Evolutionary conservation across 1,140 invertebrate genomes (phyloP).

Genomic region (Antheraea mylitta): DNA sequence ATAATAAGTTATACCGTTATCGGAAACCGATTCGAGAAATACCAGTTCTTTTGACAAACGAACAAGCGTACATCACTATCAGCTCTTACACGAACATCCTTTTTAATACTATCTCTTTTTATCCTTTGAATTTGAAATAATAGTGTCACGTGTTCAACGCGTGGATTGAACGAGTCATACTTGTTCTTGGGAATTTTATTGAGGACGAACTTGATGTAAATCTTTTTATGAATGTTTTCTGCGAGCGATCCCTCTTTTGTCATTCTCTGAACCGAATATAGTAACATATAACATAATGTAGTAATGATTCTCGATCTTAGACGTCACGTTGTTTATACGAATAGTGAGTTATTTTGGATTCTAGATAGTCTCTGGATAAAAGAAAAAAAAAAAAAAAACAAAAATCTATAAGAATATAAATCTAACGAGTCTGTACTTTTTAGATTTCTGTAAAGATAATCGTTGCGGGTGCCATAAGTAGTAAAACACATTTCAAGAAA

Average conservation of each 20-base stretch:
- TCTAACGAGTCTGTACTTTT: too few relatives aligned
- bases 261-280: not conserved
- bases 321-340: not conserved
- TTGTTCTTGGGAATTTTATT: not conserved
- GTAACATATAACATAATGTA: too few relatives aligned
- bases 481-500: too few relatives aligned
- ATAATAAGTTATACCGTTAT: not conserved
- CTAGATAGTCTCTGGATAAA: too few relatives aligned
- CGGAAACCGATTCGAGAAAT: not conserved
- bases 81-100: constrained; percentile 41
- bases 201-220: not conserved
- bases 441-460: too few relatives aligned
- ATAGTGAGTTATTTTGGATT: too few relatives aligned
- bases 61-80: constrained; percentile 21
- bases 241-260: not conserved
- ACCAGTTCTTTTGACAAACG: not conserved
- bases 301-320: not conserved
- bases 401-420: too few relatives aligned
- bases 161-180: not conserved
- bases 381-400: too few relatives aligned
- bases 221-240: not conserved
- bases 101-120: constrained; percentile 62
- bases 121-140: constrained; percentile 70
- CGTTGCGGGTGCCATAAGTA: too few relatives aligned
- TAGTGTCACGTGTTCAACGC: constrained; percentile 50